Evolutionary conservation across 1,140 invertebrate species (phyloP), one percentile per base, ranked within the genome.

Genomic region (Drosophila pruinosa): DNA sequence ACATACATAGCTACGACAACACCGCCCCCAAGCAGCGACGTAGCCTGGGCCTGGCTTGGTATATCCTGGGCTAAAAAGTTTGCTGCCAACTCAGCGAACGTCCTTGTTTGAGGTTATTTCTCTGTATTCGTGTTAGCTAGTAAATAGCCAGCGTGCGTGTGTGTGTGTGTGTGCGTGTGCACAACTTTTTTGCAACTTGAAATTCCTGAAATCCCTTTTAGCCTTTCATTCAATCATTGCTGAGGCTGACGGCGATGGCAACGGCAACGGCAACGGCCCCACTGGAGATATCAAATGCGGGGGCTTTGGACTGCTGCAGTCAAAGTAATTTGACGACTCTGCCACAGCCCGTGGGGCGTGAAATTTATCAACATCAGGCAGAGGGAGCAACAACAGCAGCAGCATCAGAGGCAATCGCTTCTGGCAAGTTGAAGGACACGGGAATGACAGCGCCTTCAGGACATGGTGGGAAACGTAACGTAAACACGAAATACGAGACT

Each of bases 31-130:
- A 34, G 24, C 24, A 41, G 22, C 5, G 24, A 22, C 45, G 14
- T 2, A 21, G 6, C 19, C 15, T 4, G 15, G 67, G 57, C 54
- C 68, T 39, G 59, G 43, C 75, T 21, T 52, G 6, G 14, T n/a
- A n/a, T n/a, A n/a, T 28, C 48, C 36, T 45, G 52, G 21, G 69
- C 45, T 28, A 61, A 74, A 70, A 75, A 74, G 69, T 69, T 88
- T 31, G 39, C 62, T 39, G 50, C 36, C 45, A 43, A 50, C 70
- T 63, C 75, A 77, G 61, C 63, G 67, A 88, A 88, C 82, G 82
- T 88, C 82, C 82, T 88, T 88, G 82, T 89, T 88, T 88, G 82
- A 88, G 82, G 82, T 88, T 88, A 88, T 89, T 82, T 76, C 75
- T 82, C 71, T 86, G 71, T 76, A 78, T 75, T 39, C 10, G 28